phyloP scores from a whole-genome alignment of 2,113 vertebrate species.

The Leptocoma aspasia region DNA sequence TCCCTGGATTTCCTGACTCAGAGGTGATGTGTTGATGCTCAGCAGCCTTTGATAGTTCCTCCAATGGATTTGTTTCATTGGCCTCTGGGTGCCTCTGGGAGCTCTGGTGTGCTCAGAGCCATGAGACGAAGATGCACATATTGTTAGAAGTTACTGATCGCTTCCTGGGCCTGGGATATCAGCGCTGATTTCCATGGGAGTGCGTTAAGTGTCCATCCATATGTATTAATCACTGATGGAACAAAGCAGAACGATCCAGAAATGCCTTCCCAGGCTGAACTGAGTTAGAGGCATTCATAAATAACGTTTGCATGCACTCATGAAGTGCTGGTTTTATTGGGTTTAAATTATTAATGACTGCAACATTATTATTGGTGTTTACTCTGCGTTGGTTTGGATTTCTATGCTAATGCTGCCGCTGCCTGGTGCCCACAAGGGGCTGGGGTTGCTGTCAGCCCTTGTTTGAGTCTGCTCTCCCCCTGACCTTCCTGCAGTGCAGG shows the following conservation, averaged over 20 bases:
- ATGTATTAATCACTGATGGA: not conserved
- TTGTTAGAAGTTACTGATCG: not conserved
- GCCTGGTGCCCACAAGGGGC: not conserved
- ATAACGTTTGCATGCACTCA: not conserved
- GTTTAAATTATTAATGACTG: conserved; percentile 47
- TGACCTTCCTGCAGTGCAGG: not conserved
- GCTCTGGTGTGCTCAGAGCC: not conserved
- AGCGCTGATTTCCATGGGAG: not conserved
- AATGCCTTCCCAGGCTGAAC: not conserved
- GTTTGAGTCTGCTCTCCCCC: not conserved
- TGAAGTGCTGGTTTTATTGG: not conserved
- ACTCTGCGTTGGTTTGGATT: not conserved
- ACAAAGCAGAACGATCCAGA: not conserved
- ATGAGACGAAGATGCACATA: not conserved
- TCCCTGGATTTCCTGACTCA: not conserved
- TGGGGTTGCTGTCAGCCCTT: not conserved
- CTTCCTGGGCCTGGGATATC: not conserved
- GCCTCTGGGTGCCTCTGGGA: not conserved
- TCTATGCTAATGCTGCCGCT: not conserved
- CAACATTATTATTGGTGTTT: conserved; percentile 14
- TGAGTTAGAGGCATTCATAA: not conserved
- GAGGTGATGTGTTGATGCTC: not conserved
- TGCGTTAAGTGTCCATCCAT: not conserved
- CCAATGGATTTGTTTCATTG: not conserved
- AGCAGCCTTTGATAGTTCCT: not conserved